Percentiles rank a stretch among this genome's conserved stretches.
phyloP scores from a whole-genome alignment of 2,888 invertebrate genomes.

The Nomada lathburiana region DNA sequence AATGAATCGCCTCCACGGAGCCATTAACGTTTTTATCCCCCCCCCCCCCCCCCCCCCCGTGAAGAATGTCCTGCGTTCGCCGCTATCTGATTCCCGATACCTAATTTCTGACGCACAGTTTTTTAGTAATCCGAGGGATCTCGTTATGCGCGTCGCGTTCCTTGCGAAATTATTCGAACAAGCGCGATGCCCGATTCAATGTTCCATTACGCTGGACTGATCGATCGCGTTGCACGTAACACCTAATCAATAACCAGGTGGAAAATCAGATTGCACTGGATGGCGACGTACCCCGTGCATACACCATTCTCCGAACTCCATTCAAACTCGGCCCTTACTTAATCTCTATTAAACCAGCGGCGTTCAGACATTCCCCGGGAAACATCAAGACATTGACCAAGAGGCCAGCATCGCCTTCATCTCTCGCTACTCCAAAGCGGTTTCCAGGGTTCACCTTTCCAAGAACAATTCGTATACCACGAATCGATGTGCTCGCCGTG shows the following conservation, averaged over 20 bases:
- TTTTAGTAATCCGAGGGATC: not conserved
- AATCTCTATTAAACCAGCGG: not conserved
- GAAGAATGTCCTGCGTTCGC: not conserved
- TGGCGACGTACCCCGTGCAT: not conserved
- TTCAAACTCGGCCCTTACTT: not conserved
- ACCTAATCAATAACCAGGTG: not conserved
- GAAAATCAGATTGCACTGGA: not conserved
- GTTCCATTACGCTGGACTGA: not conserved
- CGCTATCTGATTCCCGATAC: too few relatives aligned
- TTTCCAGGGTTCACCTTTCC: slow-evolving; percentile 44
- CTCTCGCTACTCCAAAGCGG: not conserved
- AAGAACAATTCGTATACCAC: slow-evolving; percentile 64
- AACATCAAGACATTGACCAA: slow-evolving; percentile 4
- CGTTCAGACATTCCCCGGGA: slow-evolving; percentile 13
- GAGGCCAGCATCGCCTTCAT: not conserved
- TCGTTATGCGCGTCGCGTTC: not conserved
- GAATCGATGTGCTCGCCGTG: slow-evolving; percentile 42
- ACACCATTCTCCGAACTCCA: not conserved
- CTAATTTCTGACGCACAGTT: not conserved
- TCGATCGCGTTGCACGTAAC: slow-evolving; percentile 6
- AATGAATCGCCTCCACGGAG: slow-evolving; percentile 5
- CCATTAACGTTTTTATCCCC: slow-evolving; percentile 11
- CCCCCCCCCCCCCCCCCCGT: fast-evolving
- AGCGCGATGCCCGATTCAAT: not conserved
- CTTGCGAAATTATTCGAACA: slow-evolving; percentile 1